Evolutionary conservation across 2,797 vertebrate species (phyloP).

Genomic region (Aphelocoma californica): DNA sequence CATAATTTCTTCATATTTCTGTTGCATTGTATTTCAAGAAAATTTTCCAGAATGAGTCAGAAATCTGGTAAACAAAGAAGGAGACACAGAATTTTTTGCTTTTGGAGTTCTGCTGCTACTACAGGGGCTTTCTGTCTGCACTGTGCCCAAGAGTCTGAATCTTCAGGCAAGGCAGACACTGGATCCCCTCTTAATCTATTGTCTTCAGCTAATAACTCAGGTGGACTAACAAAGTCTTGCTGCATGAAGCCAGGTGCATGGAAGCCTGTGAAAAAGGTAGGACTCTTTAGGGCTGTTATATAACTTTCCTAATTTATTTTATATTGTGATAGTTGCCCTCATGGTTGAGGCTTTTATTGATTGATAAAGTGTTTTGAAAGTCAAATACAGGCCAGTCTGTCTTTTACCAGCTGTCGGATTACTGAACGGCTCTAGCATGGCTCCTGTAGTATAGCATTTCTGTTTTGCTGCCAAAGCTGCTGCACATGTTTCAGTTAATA

Average conservation of each 20-base stretch:
- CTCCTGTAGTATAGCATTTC: background rate
- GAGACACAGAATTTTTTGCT: background rate
- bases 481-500: constrained; percentile 23
- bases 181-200: background rate
- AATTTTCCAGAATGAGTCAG: background rate
- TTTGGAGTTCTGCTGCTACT: background rate
- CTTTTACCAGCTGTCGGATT: constrained; percentile 11
- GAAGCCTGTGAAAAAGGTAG: background rate
- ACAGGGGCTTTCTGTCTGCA: background rate
- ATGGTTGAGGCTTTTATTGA: constrained; percentile 17
- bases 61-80: background rate
- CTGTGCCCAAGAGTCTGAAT: background rate
- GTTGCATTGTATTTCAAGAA: background rate
- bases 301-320: background rate
- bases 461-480: constrained; percentile 9
- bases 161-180: background rate
- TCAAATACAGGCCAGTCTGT: background rate
- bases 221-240: background rate
- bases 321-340: constrained; percentile 11
- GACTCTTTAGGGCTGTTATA: background rate
- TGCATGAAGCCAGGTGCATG: background rate
- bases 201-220: background rate
- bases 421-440: background rate
- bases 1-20: background rate
- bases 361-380: constrained; percentile 27